These are phyloP conservation scores for Romanogobio albipinnatus DNA, from an alignment of 2,113 vertebrate genomes.

Conservation along the genomic window DNA sequence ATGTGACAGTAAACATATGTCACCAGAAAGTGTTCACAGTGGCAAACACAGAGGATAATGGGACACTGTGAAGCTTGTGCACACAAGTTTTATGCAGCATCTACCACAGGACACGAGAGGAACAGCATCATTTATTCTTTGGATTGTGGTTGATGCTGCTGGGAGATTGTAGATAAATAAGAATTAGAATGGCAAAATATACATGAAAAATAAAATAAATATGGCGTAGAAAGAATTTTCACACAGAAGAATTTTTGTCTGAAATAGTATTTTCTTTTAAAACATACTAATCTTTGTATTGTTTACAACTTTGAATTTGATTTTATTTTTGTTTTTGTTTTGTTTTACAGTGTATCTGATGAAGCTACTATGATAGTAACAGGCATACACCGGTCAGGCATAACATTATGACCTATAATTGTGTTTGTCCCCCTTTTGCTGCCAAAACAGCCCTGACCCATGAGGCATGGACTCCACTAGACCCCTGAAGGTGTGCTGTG, in stretches of 20 bases:
- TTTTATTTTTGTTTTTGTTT: too few species aligned
- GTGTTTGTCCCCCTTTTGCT: too few species aligned
- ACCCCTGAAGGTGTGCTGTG: too few species aligned
- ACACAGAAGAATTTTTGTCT: too few species aligned
- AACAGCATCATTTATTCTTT: background rate
- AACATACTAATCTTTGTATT: too few species aligned
- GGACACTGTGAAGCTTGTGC: conserved; percentile 5
- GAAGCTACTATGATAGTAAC: background rate
- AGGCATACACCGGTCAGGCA: too few species aligned
- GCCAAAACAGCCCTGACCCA: too few species aligned
- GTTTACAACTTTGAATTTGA: too few species aligned
- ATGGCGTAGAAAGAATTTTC: too few species aligned
- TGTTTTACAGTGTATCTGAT: background rate
- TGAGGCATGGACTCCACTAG: too few species aligned
- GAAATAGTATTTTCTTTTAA: too few species aligned
- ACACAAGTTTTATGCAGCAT: conserved; percentile 25
- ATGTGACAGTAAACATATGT: conserved; percentile 73
- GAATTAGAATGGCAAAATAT: background rate
- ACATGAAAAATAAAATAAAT: background rate
- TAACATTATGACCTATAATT: too few species aligned
- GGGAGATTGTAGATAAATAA: background rate
- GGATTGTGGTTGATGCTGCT: background rate
- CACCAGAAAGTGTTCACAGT: conserved; percentile 71
- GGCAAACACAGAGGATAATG: conserved; percentile 26
- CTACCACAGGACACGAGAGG: background rate